Conservation (phyloP, 1,140 invertebrate species). For the Caenorhabditis briggsae region DNA sequence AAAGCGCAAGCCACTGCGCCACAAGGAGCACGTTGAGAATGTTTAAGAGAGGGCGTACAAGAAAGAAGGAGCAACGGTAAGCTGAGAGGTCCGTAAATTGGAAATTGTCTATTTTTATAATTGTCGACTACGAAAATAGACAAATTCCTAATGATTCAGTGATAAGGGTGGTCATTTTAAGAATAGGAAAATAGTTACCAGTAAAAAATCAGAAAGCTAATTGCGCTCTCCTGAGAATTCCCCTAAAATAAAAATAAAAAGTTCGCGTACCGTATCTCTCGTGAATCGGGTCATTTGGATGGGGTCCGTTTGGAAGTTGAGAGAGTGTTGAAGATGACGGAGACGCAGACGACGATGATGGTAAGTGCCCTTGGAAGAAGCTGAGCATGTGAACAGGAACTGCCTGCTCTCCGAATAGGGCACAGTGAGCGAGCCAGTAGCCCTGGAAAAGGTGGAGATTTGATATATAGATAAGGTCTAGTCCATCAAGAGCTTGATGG, state of each 20-base stretch:
- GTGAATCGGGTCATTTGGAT: conserved; percentile 38
- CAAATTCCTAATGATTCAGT: too few species aligned
- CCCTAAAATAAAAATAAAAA: not conserved
- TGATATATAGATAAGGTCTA: not conserved
- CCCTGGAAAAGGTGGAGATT: not conserved
- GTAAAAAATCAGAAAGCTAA: too few species aligned
- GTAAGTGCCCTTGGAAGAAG: conserved; percentile 37
- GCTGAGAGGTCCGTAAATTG: too few species aligned
- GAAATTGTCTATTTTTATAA: too few species aligned
- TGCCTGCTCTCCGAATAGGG: conserved; percentile 18
- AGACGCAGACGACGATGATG: not conserved
- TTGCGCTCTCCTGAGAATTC: not conserved
- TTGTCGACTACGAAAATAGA: too few species aligned
- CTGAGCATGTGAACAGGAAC: conserved; percentile 30
- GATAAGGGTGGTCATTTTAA: too few species aligned
- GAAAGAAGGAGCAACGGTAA: too few species aligned
- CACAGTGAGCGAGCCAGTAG: conserved; percentile 37
- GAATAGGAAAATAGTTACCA: not conserved
- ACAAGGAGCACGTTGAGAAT: too few species aligned
- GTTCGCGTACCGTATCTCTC: conserved; percentile 36
- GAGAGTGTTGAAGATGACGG: not conserved
- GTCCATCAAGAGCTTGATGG: too few species aligned
- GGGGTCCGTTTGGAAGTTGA: not conserved
- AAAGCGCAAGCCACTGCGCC: too few species aligned
- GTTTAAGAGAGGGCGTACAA: too few species aligned